Base-by-base conservation (phyloP, 1,140 invertebrate genomes). In the Semibalanus balanoides region DNA sequence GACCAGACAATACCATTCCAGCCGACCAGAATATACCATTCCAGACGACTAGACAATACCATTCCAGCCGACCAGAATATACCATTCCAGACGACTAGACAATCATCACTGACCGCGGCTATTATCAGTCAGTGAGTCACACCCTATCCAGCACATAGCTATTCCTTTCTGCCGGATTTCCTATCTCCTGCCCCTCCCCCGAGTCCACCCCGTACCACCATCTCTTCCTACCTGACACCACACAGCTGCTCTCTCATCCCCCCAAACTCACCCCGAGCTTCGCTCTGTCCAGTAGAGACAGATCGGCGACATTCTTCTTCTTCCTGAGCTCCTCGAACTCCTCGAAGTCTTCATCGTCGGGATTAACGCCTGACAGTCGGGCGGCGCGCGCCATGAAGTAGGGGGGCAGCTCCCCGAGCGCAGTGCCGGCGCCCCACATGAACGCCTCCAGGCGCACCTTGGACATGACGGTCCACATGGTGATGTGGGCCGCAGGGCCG, bases 371-470 rank as follows among this genome's bases (percentile, higher is more conserved):
- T 30, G 93, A 94, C 3, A 93, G 85, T 74, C 93, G 85, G 25
- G 95, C 93, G 14, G 96, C 95, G 79, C 94, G 87, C 7, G 98
- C 97, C 95, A 99, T 97, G 83, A 99, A 99, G 87, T 99, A 92
- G 1, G 90, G 90, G 25, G 97, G 97, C 76, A 99, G 84, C 85
- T 99, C 97, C 78, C 97, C 97, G 31, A 99, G 85, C 0, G 97
- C 97, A 0, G 97, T 99, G 11, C 97, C 97, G 74, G 93, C 91
- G 28, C 98, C 95, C 97, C 97, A 99, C 85, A 98, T 91, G 86
- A 99, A 94, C 0, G 95, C 93, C 86, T 99, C 97, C 69, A 98
- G 84, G n/a, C 94, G 88, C 22, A 99, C 95, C 85, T 99, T 99
- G 31, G 90, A 89, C 91, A 99, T 96, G 77, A 99, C 98, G 78